These are phyloP conservation scores for Diabrotica undecimpunctata DNA, from an alignment of 1,140 invertebrate genomes.

Conservation along the genomic window DNA sequence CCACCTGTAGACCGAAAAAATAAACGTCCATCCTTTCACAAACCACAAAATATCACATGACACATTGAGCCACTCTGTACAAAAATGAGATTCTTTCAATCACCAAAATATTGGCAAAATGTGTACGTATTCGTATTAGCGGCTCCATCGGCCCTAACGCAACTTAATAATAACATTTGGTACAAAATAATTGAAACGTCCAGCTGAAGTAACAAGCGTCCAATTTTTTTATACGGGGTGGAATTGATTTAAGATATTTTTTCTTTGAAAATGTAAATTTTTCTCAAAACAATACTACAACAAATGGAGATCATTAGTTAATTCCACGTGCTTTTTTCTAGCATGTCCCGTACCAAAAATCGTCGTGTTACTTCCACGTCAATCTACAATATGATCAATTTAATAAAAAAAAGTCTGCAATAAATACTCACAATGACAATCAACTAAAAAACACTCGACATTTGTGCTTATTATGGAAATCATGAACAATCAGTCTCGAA, in stretches of 20 bases:
- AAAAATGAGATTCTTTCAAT: slow-evolving; percentile 17
- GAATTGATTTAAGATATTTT: no score
- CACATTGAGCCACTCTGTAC: slow-evolving; percentile 45
- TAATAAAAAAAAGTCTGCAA: slow-evolving; percentile 19
- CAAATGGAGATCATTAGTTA: no score
- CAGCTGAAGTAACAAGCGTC: no score
- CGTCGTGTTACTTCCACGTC: not conserved
- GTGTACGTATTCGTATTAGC: slow-evolving; percentile 41
- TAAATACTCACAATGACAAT: slow-evolving; percentile 28
- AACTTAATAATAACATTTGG: slow-evolving; percentile 30
- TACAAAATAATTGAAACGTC: slow-evolving; percentile 19
- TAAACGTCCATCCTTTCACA: slow-evolving; percentile 32
- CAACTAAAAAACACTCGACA: not conserved
- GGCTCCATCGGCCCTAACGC: slow-evolving; percentile 29
- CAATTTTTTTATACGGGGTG: no score
- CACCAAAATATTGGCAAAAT: slow-evolving; percentile 35
- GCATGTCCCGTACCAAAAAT: no score
- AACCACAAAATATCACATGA: slow-evolving; percentile 50
- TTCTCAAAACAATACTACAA: no score
- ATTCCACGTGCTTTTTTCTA: no score
- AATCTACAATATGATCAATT: slow-evolving; percentile 8
- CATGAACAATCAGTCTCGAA: slow-evolving; percentile 26
- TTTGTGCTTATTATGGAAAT: slow-evolving; percentile 17
- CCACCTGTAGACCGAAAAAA: slow-evolving; percentile 36
- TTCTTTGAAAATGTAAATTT: no score